These are phyloP conservation scores for Salarias fasciatus DNA, from an alignment of 2,797 vertebrate genomes.

Conservation along the genomic window DNA sequence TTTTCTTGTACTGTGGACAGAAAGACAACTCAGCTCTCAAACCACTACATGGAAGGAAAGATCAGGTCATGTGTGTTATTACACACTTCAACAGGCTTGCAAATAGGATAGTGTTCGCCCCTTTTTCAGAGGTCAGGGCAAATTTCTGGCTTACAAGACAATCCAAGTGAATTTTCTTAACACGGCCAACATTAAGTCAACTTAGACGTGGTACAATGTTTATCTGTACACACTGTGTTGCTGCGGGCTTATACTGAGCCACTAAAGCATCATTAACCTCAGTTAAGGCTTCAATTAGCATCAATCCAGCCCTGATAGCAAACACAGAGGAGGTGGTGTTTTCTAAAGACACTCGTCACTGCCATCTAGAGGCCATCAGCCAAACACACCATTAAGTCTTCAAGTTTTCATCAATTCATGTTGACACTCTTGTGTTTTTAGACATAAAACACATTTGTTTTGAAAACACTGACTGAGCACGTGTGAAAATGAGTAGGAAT, in stretches of 20 bases:
- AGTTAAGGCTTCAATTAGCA: not conserved
- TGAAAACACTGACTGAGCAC: no score
- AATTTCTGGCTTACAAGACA: not conserved
- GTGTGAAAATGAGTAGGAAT: no score
- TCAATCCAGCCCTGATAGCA: not conserved
- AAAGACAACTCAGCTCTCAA: not conserved
- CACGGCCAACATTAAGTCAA: not conserved
- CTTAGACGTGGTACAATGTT: constrained; percentile 1
- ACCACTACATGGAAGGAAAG: not conserved
- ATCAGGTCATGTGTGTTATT: not conserved
- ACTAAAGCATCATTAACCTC: not conserved
- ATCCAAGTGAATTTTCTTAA: not conserved
- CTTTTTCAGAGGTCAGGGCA: not conserved
- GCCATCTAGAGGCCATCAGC: constrained; percentile 54
- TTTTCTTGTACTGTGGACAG: not conserved
- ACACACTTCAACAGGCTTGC: not conserved
- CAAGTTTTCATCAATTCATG: no score
- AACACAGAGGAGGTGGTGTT: not conserved
- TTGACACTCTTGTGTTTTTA: no score
- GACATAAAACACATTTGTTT: no score
- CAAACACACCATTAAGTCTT: not conserved
- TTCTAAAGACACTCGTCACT: constrained; percentile 5
- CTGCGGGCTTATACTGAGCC: not conserved
- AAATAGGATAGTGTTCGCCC: not conserved
- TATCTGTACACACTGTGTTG: not conserved